Evolutionary conservation across 2,888 invertebrate species (phyloP), one percentile per base, ranked within the genome.

Genomic region (Nephrotoma flavescens): DNA sequence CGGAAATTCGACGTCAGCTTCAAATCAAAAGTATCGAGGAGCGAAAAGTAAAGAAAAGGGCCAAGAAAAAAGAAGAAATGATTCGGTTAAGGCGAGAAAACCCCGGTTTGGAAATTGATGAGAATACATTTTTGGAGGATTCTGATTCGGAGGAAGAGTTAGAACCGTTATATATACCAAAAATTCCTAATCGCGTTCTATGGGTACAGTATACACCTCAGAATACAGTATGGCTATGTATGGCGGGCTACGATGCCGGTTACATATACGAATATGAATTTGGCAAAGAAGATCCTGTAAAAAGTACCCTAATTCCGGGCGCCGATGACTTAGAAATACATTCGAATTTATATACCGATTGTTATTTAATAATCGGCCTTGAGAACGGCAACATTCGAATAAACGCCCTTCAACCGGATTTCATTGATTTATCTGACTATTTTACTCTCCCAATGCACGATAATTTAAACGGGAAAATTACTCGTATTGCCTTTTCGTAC

Each of bases 401-500:
- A 0, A 93, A 93, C 88, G 92, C 90, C 86, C 88, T 92, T 0
- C 93, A 93, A 87, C 88, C 89, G 0, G 91, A 94, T 89, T 92
- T 92, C 87, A 90, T 92, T 5, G 93, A 95, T 90, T 90, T 94
- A 2, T 91, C 92, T 0, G 95, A 96, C 89, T 95, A 94, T 89
- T 95, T 95, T 92, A 92, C 93, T 57, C 91, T 96, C 47, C 92
- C 95, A 0, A 95, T 96, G 95, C 97, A 97, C 89, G 96, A 96
- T 90, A 93, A 93, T 84, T 93, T 93, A 87, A 94, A 95, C 42
- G 96, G 96, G 6, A 92, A 92, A 12, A 93, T 97, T 44, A 93
- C 94, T 0, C 92, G 92, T 87, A 92, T 97, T 87, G 92, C 93
- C 87, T 93, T 95, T 88, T 95, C 94, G 89, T 92, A 91, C 86